Evolutionary conservation across 2,797 vertebrate genomes (phyloP).

Genomic region (Gastrophryne carolinensis): DNA sequence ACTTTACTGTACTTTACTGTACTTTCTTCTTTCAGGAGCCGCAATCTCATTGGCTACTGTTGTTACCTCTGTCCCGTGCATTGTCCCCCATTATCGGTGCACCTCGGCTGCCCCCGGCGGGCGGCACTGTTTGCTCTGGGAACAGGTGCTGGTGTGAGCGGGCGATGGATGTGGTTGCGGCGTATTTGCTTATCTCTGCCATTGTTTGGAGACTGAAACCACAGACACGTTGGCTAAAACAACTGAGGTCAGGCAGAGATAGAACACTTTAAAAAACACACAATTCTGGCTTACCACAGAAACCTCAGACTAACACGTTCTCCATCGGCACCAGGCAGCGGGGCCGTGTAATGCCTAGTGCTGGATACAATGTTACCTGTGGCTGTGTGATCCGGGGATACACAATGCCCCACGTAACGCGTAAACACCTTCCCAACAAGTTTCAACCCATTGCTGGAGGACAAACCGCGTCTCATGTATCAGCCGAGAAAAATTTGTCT

Average conservation of each 20-base stretch:
- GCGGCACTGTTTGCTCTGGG: constrained; percentile 50
- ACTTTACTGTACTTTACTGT: too few relatives aligned
- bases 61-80: not conserved
- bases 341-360: not conserved
- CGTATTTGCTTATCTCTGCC: constrained; percentile 62
- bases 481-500: constrained; percentile 5
- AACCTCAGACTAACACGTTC: constrained; percentile 62
- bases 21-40: too few relatives aligned
- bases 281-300: constrained; percentile 60
- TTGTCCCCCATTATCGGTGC: not conserved
- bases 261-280: constrained; percentile 54
- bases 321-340: not conserved
- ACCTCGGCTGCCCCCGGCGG: not conserved
- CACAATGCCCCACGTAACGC: not conserved
- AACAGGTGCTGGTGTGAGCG: constrained; percentile 48
- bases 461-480: not conserved
- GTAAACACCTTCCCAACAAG: not conserved
- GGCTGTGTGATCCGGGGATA: not conserved
- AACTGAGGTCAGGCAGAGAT: constrained; percentile 60
- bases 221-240: constrained; percentile 62
- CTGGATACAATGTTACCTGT: not conserved
- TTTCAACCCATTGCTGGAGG: not conserved
- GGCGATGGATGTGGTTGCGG: constrained; percentile 52
- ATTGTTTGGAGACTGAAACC: constrained; percentile 70
- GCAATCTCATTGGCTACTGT: not conserved